Evolutionary conservation across 2,888 invertebrate genomes (phyloP).

Genomic region (Urechis unicinctus): DNA sequence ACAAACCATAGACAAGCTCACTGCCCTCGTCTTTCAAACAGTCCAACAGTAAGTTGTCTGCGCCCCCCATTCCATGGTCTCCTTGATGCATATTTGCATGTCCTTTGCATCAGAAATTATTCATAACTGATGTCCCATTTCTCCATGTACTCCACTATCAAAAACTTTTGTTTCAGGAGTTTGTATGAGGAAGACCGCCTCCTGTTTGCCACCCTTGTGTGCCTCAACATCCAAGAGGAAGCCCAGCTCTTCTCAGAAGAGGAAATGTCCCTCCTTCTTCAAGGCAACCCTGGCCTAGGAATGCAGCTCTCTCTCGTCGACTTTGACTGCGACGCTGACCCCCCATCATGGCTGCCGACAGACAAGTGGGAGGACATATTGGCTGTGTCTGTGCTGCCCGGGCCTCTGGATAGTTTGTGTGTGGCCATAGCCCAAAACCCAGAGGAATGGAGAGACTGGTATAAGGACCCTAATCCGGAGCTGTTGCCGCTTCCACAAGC

Average conservation of each 20-base stretch:
- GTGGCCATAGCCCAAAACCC: slow-evolving; percentile 37
- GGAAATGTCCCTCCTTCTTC: slow-evolving; percentile 45
- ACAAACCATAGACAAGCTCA: slow-evolving; percentile 38
- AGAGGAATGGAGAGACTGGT: slow-evolving; percentile 43
- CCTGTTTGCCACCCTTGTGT: slow-evolving; percentile 40
- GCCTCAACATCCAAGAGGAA: slow-evolving; percentile 42
- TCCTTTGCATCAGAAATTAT: background rate
- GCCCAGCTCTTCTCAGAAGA: slow-evolving; percentile 39
- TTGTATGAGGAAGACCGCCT: slow-evolving; percentile 43
- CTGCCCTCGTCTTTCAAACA: slow-evolving; percentile 35
- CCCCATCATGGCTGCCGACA: slow-evolving; percentile 40
- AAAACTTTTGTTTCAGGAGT: too few species aligned
- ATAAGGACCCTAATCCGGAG: slow-evolving; percentile 34
- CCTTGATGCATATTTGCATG: background rate
- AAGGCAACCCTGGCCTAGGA: slow-evolving; percentile 47
- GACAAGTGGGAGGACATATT: slow-evolving; percentile 48
- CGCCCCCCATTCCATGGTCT: background rate
- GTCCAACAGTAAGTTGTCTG: slow-evolving; percentile 32
- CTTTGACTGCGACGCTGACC: slow-evolving; percentile 38
- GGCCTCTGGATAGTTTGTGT: slow-evolving; percentile 44
- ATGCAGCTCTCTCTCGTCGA: slow-evolving; percentile 43
- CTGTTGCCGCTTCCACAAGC: slow-evolving; percentile 24
- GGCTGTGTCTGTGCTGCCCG: slow-evolving; percentile 46
- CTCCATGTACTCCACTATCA: too few species aligned
- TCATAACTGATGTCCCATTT: background rate